phyloP scores from a whole-genome alignment of 2,888 invertebrate genomes.

The Tetragonula carbonaria region DNA sequence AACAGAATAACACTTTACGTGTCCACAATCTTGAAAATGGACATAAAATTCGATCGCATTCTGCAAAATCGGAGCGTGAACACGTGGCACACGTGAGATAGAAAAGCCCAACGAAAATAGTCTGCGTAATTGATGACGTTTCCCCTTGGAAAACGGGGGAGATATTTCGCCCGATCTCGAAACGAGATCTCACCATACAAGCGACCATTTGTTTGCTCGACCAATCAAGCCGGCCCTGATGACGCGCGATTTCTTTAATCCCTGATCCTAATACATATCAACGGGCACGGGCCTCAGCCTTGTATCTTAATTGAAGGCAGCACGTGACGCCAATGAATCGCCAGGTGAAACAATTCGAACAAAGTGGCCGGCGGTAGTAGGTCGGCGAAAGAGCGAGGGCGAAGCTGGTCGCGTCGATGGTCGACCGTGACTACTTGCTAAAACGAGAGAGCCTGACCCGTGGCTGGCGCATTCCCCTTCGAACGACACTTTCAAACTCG shows the following conservation, averaged over 20 bases:
- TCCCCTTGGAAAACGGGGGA: not conserved
- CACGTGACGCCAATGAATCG: conserved; percentile 26
- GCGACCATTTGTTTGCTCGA: conserved; percentile 18
- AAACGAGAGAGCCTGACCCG: conserved; percentile 15
- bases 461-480: conserved; percentile 5
- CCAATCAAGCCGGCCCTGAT: not conserved
- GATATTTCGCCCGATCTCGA: not conserved
- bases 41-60: not conserved
- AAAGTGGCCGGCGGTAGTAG: not conserved
- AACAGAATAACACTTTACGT: not conserved
- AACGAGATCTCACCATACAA: not conserved
- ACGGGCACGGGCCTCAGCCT: not conserved
- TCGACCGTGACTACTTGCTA: conserved; percentile 23
- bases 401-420: not conserved
- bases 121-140: not conserved
- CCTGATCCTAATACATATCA: conserved; percentile 5
- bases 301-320: conserved; percentile 34
- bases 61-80: too few relatives aligned
- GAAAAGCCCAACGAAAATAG: not conserved
- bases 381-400: not conserved
- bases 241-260: conserved; percentile 21
- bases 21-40: not conserved
- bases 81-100: not conserved
- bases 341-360: not conserved
- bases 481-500: conserved; percentile 33